phyloP scores from a whole-genome alignment of 2,113 vertebrate genomes.

The Xiphophorus hellerii region DNA sequence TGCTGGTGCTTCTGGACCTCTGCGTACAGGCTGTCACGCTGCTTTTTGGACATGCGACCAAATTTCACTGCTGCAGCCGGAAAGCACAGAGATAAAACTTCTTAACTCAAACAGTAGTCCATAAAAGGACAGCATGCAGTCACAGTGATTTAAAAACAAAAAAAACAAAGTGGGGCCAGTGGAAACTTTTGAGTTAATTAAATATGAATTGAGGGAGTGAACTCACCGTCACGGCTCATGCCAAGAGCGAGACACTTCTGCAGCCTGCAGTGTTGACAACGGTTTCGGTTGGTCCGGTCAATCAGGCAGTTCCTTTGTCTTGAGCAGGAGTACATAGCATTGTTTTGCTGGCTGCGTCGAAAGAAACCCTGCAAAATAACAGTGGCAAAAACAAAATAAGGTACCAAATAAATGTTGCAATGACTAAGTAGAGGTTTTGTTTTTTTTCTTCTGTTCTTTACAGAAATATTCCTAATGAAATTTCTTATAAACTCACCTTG shows the following conservation, averaged over 20 bases:
- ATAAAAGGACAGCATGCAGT: neutral
- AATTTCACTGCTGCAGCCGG: conserved; percentile 87
- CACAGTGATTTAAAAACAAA: neutral
- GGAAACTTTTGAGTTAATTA: conserved; percentile 40
- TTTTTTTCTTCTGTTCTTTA: neutral
- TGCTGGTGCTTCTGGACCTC: conserved; percentile 94
- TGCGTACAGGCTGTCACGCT: conserved; percentile 90
- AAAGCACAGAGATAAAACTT: neutral
- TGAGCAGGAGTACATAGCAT: conserved; percentile 93
- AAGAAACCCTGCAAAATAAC: conserved; percentile 85
- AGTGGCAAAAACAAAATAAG: neutral
- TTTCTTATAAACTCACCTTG: conserved; percentile 71
- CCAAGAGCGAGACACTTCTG: conserved; percentile 92
- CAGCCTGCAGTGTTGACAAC: conserved; percentile 92
- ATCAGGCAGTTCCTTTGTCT: conserved; percentile 91
- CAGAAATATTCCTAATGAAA: neutral
- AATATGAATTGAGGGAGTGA: conserved; percentile 21
- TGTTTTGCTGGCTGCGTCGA: conserved; percentile 92
- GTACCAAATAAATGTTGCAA: neutral
- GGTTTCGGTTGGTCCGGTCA: conserved; percentile 93
- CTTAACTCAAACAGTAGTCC: neutral
- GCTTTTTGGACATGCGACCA: conserved; percentile 95
- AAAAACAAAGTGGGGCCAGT: neutral
- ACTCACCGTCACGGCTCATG: conserved; percentile 93
- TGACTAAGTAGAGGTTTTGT: neutral